Evolutionary conservation across 2,888 invertebrate species (phyloP).

Genomic region (Apamea monoglypha): DNA sequence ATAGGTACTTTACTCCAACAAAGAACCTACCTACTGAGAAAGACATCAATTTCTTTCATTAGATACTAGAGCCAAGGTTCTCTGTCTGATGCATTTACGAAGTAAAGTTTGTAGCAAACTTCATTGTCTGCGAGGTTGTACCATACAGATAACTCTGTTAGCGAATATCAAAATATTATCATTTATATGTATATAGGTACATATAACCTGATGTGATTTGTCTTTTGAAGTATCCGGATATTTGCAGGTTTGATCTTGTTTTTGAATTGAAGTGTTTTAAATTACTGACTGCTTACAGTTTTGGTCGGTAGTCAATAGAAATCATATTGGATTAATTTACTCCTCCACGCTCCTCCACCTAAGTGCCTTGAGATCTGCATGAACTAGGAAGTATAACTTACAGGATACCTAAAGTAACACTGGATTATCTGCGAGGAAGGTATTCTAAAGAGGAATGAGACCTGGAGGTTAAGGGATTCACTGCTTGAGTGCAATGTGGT

Average conservation of each 20-base stretch:
- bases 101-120: constrained; percentile 18
- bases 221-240: not conserved
- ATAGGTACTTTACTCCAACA: not conserved
- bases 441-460: not conserved
- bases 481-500: not conserved
- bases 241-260: not conserved
- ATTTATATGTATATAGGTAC: not conserved
- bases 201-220: not conserved
- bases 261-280: not conserved
- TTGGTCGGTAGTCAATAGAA: not conserved
- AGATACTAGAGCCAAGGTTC: not conserved
- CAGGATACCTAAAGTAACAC: not conserved
- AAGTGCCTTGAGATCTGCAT: not conserved
- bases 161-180: not conserved
- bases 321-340: not conserved
- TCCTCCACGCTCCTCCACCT: too few species aligned
- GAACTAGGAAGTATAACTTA: not conserved
- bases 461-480: not conserved
- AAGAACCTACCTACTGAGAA: not conserved
- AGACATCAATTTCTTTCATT: not conserved
- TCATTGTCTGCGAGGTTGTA: constrained; percentile 13
- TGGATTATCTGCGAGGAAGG: not conserved
- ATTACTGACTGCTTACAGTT: not conserved
- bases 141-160: not conserved
- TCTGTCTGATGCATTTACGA: constrained; percentile 15